A percentile compares a stretch with the other conserved stretches of the same genome.
Conservation (phyloP, 2,888 invertebrate species). For the Dryobotodes eremita region DNA sequence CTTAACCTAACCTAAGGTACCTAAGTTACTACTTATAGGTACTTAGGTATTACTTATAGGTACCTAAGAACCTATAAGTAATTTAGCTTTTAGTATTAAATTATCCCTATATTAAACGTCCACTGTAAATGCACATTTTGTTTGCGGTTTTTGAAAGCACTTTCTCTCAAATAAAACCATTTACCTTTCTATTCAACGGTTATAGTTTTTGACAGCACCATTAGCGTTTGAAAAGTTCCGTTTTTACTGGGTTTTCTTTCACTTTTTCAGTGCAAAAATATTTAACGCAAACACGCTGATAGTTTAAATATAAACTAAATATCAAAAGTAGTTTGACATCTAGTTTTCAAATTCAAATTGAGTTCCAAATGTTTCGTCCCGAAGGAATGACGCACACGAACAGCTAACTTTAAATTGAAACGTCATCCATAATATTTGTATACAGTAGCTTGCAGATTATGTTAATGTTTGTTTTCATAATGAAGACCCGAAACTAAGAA, state of each 20-base stretch:
- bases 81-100: not conserved
- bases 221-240: slow-evolving; percentile 30
- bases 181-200: slow-evolving; percentile 17
- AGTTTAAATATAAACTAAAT: slow-evolving; percentile 36
- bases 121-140: not conserved
- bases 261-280: slow-evolving; percentile 15
- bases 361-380: slow-evolving; percentile 64
- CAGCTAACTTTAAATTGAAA: slow-evolving; percentile 60
- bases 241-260: not conserved
- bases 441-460: slow-evolving; percentile 58
- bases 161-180: slow-evolving; percentile 37
- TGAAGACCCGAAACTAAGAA: slow-evolving; percentile 52
- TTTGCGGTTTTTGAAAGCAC: not conserved
- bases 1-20: not conserved
- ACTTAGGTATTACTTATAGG: no score
- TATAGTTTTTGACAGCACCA: slow-evolving; percentile 30
- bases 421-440: slow-evolving; percentile 49
- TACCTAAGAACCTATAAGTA: not conserved
- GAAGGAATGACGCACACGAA: slow-evolving; percentile 54
- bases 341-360: slow-evolving; percentile 69
- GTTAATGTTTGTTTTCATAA: slow-evolving; percentile 56
- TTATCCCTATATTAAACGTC: not conserved
- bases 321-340: slow-evolving; percentile 55
- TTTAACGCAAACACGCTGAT: slow-evolving; percentile 8
- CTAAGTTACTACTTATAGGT: no score